Base-by-base conservation (phyloP, 2,888 invertebrate species). In the Latheticus oryzae region DNA sequence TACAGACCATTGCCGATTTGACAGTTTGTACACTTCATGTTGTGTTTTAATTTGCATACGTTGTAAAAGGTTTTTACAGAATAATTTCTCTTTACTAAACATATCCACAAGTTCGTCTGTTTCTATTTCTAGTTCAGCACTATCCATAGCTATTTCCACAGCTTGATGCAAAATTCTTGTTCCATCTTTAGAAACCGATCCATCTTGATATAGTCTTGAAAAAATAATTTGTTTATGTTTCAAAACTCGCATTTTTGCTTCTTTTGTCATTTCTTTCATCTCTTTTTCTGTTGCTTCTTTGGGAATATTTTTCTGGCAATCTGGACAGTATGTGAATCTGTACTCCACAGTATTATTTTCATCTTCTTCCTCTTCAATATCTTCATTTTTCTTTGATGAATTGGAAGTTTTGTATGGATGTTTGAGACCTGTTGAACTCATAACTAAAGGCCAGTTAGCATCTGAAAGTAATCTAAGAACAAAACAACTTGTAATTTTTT, bases 171-270 rank as follows among this genome's bases (percentile, higher is more conserved):
- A 70, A 0, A 81, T 76, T 32, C 82, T 74, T 0, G 85, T 82
- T 0, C 84, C 84, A 2, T 84, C 82, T 53, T 84, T 82, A 35
- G 85, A 83, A 56, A 87, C 77, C 74, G 85, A 82, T 0, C 87
- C 87, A 50, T 84, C 83, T 64, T 85, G 85, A 63, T 83, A 86
- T 69, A 87, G 87, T 0, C 84, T 76, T 83, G 85, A 85, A 64
- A 84, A 85, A 0, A 84, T 85, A 64, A 86, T 85, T 75, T 85
- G 85, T 70, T 85, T 77, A 0, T 85, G 83, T 73, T 85, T 86
- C 1, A 87, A 69, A 1, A 86, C 81, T 3, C 85, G 78, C 32
- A 84, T 78, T 48, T 85, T 80, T 0, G 85, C 85, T 73, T 87
- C 87, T 51, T 16, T 37, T 2, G 33, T 21, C 35, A 48, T 48